Evolutionary conservation across 2,888 invertebrate species (phyloP).

Genomic region (Slavum lentiscoides): DNA sequence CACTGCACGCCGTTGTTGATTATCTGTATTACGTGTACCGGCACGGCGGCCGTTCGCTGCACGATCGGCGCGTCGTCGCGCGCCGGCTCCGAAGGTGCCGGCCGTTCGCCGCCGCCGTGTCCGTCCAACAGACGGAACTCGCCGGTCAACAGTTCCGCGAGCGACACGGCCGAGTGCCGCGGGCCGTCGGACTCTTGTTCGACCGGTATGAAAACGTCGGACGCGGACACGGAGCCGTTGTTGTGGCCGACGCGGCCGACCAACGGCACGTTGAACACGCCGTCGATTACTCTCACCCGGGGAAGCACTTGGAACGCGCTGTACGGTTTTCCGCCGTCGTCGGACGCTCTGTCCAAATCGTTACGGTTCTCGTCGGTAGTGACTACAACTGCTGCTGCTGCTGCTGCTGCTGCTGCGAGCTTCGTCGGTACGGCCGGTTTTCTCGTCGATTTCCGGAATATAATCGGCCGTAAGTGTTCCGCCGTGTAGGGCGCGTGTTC

Average conservation of each 20-base stretch:
- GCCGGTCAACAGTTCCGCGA: conserved; percentile 23
- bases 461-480: background rate
- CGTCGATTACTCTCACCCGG: conserved; percentile 10
- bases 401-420: background rate
- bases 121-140: conserved; percentile 3
- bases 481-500: too few species aligned
- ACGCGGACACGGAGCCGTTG: conserved; percentile 6
- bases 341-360: background rate
- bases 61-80: too few species aligned
- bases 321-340: background rate
- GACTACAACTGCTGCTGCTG: background rate
- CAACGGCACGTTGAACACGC: conserved; percentile 25
- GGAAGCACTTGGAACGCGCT: conserved; percentile 9
- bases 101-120: background rate
- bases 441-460: background rate
- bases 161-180: conserved; percentile 5
- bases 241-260: background rate
- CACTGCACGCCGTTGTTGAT: conserved; percentile 34
- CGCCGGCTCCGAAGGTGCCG: background rate
- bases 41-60: background rate
- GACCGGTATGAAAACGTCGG: conserved; percentile 27
- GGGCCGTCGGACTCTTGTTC: conserved; percentile 1
- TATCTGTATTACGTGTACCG: conserved; percentile 39
- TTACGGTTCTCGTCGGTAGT: too few species aligned
- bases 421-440: background rate